A percentile compares a stretch with the other conserved stretches of the same genome.
Conservation (phyloP, 2,797 vertebrate species). For the Amblyraja radiata region DNA sequence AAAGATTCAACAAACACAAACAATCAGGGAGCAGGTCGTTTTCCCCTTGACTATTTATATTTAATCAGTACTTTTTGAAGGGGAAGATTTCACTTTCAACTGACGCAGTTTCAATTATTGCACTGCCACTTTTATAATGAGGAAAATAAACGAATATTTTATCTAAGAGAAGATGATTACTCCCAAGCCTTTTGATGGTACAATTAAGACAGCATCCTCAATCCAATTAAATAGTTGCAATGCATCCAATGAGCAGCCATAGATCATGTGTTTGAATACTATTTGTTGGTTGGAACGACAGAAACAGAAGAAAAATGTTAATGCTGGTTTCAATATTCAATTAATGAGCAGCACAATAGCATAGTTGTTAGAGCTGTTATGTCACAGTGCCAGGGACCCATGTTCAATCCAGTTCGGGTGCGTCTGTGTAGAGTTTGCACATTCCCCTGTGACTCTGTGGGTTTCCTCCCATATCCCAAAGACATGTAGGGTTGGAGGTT, state of each 20-base stretch:
- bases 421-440: no score
- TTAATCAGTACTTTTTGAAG: background rate
- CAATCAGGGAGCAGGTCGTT: background rate
- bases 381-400: no score
- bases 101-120: background rate
- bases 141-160: background rate
- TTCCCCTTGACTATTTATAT: background rate
- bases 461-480: no score
- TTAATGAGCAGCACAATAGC: background rate
- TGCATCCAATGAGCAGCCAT: background rate
- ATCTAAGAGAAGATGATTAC: background rate
- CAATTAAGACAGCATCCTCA: background rate
- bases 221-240: background rate
- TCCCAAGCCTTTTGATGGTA: background rate
- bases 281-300: background rate
- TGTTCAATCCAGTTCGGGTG: no score
- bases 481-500: no score
- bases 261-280: background rate
- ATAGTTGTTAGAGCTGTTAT: no score
- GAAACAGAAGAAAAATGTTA: background rate
- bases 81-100: background rate
- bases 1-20: background rate
- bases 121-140: background rate
- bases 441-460: no score
- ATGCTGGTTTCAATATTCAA: background rate